Percentiles rank a stretch among this genome's conserved stretches.
Evolutionary conservation across 2,113 vertebrate genomes (phyloP).

Genomic region (Ochotona princeps): DNA sequence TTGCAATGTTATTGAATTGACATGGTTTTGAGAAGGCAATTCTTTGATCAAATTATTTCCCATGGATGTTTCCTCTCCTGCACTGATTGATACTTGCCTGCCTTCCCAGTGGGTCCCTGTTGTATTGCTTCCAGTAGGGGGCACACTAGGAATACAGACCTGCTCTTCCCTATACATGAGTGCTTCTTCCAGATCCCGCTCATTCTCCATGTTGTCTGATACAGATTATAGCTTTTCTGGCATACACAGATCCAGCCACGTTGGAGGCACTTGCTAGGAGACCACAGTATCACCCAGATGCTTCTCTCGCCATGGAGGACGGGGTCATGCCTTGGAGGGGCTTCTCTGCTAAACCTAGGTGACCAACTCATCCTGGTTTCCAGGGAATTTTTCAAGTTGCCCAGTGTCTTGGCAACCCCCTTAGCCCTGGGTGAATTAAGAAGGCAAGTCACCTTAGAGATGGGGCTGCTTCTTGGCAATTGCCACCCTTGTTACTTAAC

Average conservation of each 20-base stretch:
- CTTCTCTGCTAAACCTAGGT: neutral
- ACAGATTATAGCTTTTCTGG: neutral
- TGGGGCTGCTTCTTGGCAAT: neutral
- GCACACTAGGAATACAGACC: neutral
- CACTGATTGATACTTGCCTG: too few relatives aligned
- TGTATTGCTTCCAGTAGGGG: neutral
- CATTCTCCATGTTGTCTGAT: accelerated
- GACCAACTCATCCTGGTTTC: neutral
- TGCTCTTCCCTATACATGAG: neutral
- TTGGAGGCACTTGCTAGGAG: neutral
- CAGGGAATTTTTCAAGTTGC: neutral
- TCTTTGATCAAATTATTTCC: neutral
- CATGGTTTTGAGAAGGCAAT: too few relatives aligned
- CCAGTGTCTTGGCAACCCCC: too few relatives aligned
- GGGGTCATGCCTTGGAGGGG: neutral
- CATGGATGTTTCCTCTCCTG: neutral
- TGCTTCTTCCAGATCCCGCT: neutral
- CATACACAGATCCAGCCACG: neutral
- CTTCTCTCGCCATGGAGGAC: neutral
- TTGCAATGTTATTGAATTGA: too few relatives aligned
- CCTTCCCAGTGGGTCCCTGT: neutral
- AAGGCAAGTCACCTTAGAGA: neutral
- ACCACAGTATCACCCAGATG: neutral
- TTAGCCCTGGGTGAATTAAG: neutral
- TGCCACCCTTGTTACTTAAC: neutral